Evolutionary conservation across 53 echinoderm and acorn worm genomes (phyloP).

Genomic region (Crossaster papposus): DNA sequence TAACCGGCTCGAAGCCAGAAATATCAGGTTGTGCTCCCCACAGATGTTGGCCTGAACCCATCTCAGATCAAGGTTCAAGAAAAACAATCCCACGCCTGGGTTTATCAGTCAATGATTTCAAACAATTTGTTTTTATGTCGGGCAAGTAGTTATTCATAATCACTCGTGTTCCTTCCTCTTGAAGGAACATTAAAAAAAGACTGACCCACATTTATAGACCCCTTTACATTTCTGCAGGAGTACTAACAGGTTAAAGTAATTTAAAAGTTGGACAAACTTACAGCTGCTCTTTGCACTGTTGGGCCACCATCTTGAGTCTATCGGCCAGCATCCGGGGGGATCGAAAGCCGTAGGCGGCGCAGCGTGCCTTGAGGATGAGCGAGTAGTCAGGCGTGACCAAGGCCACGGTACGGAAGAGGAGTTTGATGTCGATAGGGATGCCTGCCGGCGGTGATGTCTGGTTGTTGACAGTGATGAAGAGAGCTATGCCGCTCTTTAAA

Average conservation of each 20-base stretch:
- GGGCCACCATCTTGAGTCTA: constrained; percentile 91
- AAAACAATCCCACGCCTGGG: no score
- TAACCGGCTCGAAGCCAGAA: no score
- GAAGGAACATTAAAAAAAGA: no score
- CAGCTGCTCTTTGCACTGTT: constrained; percentile 97
- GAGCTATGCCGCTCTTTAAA: constrained; percentile 74
- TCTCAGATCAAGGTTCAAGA: no score
- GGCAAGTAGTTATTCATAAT: no score
- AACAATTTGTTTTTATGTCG: no score
- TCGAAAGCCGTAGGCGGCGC: constrained; percentile 93
- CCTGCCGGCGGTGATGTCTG: constrained; percentile 52
- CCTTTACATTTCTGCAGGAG: no score
- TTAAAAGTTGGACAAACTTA: constrained; percentile 61
- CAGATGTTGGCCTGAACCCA: no score
- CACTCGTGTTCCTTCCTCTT: no score
- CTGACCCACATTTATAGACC: no score
- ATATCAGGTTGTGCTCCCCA: no score
- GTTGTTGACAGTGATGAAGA: constrained; percentile 95
- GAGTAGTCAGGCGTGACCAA: constrained; percentile 81
- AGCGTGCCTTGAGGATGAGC: constrained; percentile 94
- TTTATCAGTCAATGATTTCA: no score
- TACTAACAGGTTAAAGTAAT: neutral
- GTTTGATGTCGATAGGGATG: constrained; percentile 87
- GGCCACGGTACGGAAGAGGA: constrained; percentile 92
- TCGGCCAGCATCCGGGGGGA: constrained; percentile 92